phyloP scores from a whole-genome alignment of 2,113 vertebrate genomes.

The Pelobates fuscus region DNA sequence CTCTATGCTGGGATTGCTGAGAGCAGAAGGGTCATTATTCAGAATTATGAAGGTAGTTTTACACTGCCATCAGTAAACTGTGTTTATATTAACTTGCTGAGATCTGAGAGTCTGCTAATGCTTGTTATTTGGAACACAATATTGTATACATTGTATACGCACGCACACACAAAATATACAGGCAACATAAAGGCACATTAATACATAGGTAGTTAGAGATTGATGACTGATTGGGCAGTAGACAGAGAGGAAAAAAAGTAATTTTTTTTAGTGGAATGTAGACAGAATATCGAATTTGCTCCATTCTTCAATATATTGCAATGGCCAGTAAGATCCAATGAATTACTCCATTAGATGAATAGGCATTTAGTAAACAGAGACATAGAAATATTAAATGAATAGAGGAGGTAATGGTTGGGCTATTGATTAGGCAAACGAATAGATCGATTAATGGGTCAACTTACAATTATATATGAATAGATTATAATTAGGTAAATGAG shows the following conservation, averaged over 20 bases:
- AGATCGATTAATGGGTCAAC: conserved; percentile 45
- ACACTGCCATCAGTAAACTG: no score
- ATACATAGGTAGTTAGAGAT: neutral
- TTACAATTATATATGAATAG: conserved; percentile 45
- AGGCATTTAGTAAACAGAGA: conserved; percentile 33
- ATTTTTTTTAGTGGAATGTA: conserved; percentile 1
- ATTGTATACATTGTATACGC: no score
- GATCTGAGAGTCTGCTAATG: no score
- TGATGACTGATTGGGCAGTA: neutral
- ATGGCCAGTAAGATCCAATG: no score
- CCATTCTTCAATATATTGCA: neutral
- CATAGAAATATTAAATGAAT: conserved; percentile 42
- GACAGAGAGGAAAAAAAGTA: conserved; percentile 6
- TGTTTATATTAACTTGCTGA: no score
- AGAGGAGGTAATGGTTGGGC: conserved; percentile 34
- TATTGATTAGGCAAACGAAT: conserved; percentile 38
- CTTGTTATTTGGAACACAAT: no score
- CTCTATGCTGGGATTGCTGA: no score
- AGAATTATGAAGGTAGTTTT: no score
- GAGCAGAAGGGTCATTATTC: no score
- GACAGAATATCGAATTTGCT: neutral
- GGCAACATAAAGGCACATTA: no score
- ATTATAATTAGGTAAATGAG: conserved; percentile 40
- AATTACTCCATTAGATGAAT: neutral
- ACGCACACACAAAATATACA: no score